phyloP scores from a whole-genome alignment of 35 echinoderm and acorn worm genomes.

The Diadema setosum region DNA sequence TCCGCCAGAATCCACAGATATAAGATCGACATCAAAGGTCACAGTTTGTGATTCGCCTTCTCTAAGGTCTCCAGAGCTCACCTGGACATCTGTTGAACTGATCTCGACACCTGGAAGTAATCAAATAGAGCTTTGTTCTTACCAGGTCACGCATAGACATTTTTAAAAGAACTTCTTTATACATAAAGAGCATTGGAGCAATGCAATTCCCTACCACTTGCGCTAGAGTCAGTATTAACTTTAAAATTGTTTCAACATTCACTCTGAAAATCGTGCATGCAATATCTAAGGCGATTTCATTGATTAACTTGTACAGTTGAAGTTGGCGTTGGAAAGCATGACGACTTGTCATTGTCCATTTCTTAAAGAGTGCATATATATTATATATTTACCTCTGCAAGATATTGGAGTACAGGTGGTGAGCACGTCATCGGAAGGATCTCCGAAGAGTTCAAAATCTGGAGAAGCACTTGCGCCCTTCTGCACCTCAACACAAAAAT shows the following conservation, averaged over 20 bases:
- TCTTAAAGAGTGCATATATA: too few relatives aligned
- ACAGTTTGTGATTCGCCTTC: background rate
- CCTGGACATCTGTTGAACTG: background rate
- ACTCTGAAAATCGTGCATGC: background rate
- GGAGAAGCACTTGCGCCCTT: background rate
- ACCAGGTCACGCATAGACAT: background rate
- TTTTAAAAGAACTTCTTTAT: background rate
- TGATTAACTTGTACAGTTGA: background rate
- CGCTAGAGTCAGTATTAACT: background rate
- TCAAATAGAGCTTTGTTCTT: background rate
- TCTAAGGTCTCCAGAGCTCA: background rate
- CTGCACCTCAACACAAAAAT: background rate
- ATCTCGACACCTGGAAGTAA: background rate
- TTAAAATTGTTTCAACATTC: background rate
- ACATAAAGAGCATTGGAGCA: background rate
- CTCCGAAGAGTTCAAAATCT: background rate
- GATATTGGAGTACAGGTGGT: background rate
- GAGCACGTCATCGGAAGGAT: background rate
- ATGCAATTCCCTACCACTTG: background rate
- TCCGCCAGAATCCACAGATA: background rate
- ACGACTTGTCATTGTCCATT: too few relatives aligned
- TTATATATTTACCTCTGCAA: background rate
- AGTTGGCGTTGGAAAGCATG: background rate
- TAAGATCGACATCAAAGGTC: background rate
- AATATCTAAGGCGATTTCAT: background rate